Conservation (phyloP, 2,113 vertebrate species). For the Pelvicachromis taeniatus region DNA sequence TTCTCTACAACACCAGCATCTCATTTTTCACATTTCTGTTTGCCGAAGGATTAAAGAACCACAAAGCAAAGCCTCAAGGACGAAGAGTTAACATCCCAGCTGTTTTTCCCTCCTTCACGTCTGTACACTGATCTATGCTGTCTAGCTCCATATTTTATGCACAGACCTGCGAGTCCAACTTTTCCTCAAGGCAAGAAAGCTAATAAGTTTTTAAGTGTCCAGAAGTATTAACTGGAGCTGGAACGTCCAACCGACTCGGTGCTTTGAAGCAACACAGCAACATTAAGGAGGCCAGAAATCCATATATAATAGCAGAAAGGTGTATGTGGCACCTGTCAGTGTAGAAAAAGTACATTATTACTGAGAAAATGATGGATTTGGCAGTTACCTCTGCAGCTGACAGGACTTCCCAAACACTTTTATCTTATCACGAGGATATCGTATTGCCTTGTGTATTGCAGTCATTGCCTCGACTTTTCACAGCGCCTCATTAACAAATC, state of each 20-base stretch:
- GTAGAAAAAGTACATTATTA: not conserved
- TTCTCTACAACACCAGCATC: not conserved
- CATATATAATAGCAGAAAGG: not conserved
- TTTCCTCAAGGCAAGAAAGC: not conserved
- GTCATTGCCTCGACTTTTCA: not conserved
- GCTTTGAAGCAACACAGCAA: not conserved
- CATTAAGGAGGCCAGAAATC: not conserved
- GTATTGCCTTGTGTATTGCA: not conserved
- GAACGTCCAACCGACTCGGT: not conserved
- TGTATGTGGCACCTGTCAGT: not conserved
- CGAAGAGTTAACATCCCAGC: not conserved
- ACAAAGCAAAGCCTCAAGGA: not conserved
- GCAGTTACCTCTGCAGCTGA: not conserved
- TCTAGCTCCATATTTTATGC: not conserved
- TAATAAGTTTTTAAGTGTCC: not conserved
- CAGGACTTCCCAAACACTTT: not conserved
- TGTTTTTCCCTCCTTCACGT: not conserved
- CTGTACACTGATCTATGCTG: not conserved
- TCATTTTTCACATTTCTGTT: not conserved
- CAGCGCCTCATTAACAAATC: constrained; percentile 42
- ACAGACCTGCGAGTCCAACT: not conserved
- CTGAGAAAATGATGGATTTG: not conserved
- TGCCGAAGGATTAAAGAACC: not conserved
- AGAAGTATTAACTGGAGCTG: not conserved
- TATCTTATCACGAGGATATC: not conserved